Evolutionary conservation across 2,888 invertebrate genomes (phyloP), one percentile per base, ranked within the genome.

Genomic region (Isoperla grammatica): DNA sequence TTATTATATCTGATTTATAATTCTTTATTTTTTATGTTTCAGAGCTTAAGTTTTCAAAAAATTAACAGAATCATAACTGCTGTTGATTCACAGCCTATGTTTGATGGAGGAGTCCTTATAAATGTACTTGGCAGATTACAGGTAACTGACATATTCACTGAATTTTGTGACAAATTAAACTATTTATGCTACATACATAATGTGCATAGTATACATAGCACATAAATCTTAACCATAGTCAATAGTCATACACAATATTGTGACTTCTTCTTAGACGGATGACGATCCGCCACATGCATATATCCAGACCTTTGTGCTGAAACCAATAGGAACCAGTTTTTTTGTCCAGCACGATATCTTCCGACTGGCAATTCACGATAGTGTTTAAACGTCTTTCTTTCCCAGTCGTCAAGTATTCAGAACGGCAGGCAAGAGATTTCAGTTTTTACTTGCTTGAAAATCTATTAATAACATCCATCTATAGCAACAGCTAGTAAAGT

Each of bases 71-170:
- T 87, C 71, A 87, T 97, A 72, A 96, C 97, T 61, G 88, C 92
- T 22, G 86, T 95, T 64, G 98, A 98, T 75, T 93, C 94, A 54
- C 98, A 98, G 76, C 98, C 98, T n/a, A 95, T 92, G 84, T 90
- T 92, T 72, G 97, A 96, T 78, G 97, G 96, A 62, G 96, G 96
- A 65, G 91, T 98, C 67, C 77, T 97, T 74, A 94, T 98, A 68
- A 91, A 91, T 80, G 97, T 98, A 56, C 82, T 97, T 68, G 98
- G 98, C 69, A 89, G 96, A 79, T 81, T 98, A 72, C 91, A 97
- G 89, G 96, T 95, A 62, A 22, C 19, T 29, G 20, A n/a, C 13
- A 43, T 40, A n/a, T n/a, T 49, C 11, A 37, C 9, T 45, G 15
- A 35, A 55, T 13, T n/a, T 50, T 40, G 35, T 4, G 35, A n/a